Evolutionary conservation across 2,888 invertebrate species (phyloP), one percentile per base, ranked within the genome.

Genomic region (Melipona bicolor): DNA sequence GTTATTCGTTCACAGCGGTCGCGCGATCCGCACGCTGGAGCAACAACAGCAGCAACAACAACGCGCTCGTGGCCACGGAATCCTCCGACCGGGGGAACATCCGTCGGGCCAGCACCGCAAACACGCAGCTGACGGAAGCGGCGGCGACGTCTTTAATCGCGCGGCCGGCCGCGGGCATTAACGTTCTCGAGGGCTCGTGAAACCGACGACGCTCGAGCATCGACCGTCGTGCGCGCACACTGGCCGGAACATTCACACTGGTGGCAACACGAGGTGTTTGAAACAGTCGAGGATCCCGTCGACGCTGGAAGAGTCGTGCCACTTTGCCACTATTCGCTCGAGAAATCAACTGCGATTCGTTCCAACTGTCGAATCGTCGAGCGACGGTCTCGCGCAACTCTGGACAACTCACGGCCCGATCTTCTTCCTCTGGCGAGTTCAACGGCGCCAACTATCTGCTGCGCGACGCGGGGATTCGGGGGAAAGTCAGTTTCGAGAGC

Each of bases 81-180:
- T 65, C 61, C 61, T 62, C 56, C 50, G 17, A 15, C 32, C 54
- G 54, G 43, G 54, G 61, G 21, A 77, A 74, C 80, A 80, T 80
- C 76, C 77, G 75, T 56, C 54, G 74, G 65, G 54, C 50, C 59
- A 50, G 71, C 27, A 61, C 19, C 27, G 49, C 32, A 32, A 59
- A 27, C 61, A 17, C 61, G 32, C 43, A 65, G 65, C 72, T 70
- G 74, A 79, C 73, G 59, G 68, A 59, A 59, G 62, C 73, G 19
- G 27, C 64, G 69, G 68, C 64, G 62, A 62, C 54, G 43, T 79
- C 79, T 69, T 79, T 67, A 65, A 83, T 75, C 56, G 75, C 64
- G 27, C 76, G 36, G 64, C 21, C 59, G 52, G 64, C 52, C 67
- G 17, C 67, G 73, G 43, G 69, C 83, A 72, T 83, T 69, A 80